These are phyloP conservation scores for Caenorhabditis brenneri DNA, from an alignment of 1,140 invertebrate genomes.

Conservation along the genomic window DNA sequence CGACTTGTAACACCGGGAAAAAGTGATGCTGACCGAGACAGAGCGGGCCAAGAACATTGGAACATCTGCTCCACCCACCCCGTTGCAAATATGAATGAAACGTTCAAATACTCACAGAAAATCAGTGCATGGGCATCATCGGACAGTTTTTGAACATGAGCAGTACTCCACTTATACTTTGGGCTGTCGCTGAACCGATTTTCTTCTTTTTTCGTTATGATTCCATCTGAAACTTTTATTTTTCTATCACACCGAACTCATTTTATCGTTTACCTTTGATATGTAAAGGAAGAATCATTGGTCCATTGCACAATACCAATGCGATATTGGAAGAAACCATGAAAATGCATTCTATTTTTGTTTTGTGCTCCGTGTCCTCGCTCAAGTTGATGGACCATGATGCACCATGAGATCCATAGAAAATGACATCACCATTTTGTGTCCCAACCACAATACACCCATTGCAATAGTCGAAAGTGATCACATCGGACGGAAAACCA, in stretches of 20 bases:
- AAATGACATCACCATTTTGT: neutral
- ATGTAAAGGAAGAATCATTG: neutral
- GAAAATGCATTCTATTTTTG: neutral
- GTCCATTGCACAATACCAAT: neutral
- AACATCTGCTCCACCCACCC: no score
- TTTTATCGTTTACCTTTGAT: neutral
- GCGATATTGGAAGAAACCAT: neutral
- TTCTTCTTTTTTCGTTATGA: neutral
- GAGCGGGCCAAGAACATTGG: no score
- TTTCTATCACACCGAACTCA: neutral
- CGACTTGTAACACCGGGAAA: no score
- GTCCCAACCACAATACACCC: neutral
- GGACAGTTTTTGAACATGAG: neutral
- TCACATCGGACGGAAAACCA: neutral
- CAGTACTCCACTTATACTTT: neutral
- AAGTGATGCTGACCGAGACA: no score
- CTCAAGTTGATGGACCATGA: neutral
- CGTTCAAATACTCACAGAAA: slow-evolving; percentile 16
- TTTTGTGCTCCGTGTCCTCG: neutral
- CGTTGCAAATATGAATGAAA: no score
- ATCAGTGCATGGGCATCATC: neutral
- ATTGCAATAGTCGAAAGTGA: neutral
- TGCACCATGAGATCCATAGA: neutral
- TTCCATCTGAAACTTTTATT: neutral
- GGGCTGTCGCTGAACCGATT: neutral